phyloP scores from a whole-genome alignment of 2,888 invertebrate species.

The Aquatica leii region DNA sequence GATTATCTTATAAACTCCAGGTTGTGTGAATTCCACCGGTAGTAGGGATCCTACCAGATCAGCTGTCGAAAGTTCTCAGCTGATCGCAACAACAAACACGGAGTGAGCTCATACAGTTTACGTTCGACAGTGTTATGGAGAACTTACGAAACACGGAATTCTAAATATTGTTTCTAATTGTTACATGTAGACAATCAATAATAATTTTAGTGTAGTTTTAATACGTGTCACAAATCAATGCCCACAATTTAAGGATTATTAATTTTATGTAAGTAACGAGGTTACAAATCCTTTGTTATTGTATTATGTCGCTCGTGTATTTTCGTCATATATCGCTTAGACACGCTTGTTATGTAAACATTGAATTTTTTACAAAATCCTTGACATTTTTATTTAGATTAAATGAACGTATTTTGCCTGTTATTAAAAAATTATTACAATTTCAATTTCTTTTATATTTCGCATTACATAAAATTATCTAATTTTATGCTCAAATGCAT shows the following conservation, averaged over 20 bases:
- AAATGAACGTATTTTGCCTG: neutral
- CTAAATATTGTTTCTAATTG: neutral
- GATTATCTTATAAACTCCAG: conserved; percentile 9
- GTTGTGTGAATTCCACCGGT: conserved; percentile 23
- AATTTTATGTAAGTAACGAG: conserved; percentile 27
- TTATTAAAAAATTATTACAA: neutral
- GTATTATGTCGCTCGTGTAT: conserved; percentile 39
- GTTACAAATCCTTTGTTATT: conserved; percentile 50
- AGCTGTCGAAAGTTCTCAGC: conserved; percentile 51
- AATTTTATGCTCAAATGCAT: conserved; percentile 22
- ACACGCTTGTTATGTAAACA: conserved; percentile 56
- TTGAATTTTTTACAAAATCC: conserved; percentile 25
- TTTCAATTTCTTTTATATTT: neutral
- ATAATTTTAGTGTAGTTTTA: conserved; percentile 11
- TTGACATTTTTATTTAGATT: conserved; percentile 17
- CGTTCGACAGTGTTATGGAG: conserved; percentile 11
- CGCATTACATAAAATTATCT: conserved; percentile 15
- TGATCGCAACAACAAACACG: conserved; percentile 53
- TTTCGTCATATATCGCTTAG: conserved; percentile 41
- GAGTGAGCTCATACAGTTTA: conserved; percentile 25
- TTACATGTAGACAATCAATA: neutral
- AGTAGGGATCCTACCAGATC: conserved; percentile 44
- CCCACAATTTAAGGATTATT: conserved; percentile 22
- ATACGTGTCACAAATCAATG: conserved; percentile 9
- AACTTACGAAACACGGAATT: neutral